These are phyloP conservation scores for Popillia japonica DNA, from an alignment of 1,140 invertebrate genomes.

Conservation along the genomic window DNA sequence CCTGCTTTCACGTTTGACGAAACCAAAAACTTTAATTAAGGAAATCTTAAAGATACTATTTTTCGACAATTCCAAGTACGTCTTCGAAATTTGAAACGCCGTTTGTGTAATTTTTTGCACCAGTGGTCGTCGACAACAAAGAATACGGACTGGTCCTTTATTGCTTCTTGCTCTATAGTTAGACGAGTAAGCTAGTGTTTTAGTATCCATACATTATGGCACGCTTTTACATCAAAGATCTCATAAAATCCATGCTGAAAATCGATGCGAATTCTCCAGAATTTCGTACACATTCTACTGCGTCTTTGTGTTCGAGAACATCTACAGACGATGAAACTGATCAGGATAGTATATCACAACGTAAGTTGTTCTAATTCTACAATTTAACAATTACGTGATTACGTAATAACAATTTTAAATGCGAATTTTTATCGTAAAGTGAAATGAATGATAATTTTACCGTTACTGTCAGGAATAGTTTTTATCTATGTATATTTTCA, in stretches of 20 bases:
- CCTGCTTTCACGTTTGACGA: neutral
- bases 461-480: no score
- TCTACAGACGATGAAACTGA: slow-evolving; percentile 38
- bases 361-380: slow-evolving; percentile 6
- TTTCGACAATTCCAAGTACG: neutral
- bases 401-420: no score
- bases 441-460: no score
- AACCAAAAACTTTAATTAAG: neutral
- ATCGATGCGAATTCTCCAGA: slow-evolving; percentile 35
- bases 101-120: neutral
- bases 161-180: neutral
- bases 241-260: slow-evolving; percentile 46
- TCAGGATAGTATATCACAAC: slow-evolving; percentile 32
- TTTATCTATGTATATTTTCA: no score
- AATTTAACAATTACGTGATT: neutral
- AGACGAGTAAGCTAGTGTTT: neutral
- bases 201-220: neutral
- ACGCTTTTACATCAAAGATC: slow-evolving; percentile 45
- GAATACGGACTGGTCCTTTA: neutral
- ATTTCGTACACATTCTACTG: slow-evolving; percentile 16
- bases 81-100: slow-evolving; percentile 3
- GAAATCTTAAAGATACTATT: slow-evolving; percentile 20
- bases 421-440: no score
- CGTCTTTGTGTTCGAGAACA: slow-evolving; percentile 26
- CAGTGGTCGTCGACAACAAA: slow-evolving; percentile 23